Evolutionary conservation across 30 jellyfish, hydroid and myxozoan species (phyloP), one percentile per base, ranked within the genome.

Genomic region (Haliclystus octoradiatus): DNA sequence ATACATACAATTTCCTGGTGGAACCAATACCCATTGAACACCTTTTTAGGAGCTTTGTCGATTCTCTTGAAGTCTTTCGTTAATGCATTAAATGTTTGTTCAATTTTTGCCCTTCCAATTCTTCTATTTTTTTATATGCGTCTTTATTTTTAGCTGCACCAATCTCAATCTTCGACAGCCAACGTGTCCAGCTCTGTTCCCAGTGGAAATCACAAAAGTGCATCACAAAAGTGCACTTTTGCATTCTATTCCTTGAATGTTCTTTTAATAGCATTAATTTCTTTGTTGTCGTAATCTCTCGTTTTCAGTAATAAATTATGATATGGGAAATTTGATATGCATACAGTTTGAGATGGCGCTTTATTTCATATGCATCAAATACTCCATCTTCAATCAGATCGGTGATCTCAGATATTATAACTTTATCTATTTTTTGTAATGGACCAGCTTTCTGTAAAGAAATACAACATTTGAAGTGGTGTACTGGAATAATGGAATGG

Each of bases 161-260:
- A 26, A 72, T 74, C 33, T 63, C 33, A 53, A 53, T 63, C 31
- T 51, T 53, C 31, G 72, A 51, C 46, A 70, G 72, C 83, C 83
- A 72, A 0, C 74, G 66, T 31, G 83, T 72, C 83, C 83, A 72
- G 34, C 74, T 49, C 35, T 72, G 74, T 49, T 72, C 83, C 60
- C 68, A 34, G 67, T 72, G 83, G 68, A 72, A 72, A 74, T 72
- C 75, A 71, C 83, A 72, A 33, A 72, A 28, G 35, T 72, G 62
- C 28, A 72, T 74, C 0, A 4, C 81, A 26, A 68, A 74, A 33
- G 52, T 49, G 34, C 19, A 28, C 33, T 53, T 53, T 15, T 27
- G 35, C 73, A 35, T 75, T 79, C 27, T 52, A 31, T 28, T 78
- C 79, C 40, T 66, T 52, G 50, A 75, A 64, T 66, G 65, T 79